These are phyloP conservation scores for Cryptops parisi DNA, from an alignment of 2,888 invertebrate species.

Conservation along the genomic window DNA sequence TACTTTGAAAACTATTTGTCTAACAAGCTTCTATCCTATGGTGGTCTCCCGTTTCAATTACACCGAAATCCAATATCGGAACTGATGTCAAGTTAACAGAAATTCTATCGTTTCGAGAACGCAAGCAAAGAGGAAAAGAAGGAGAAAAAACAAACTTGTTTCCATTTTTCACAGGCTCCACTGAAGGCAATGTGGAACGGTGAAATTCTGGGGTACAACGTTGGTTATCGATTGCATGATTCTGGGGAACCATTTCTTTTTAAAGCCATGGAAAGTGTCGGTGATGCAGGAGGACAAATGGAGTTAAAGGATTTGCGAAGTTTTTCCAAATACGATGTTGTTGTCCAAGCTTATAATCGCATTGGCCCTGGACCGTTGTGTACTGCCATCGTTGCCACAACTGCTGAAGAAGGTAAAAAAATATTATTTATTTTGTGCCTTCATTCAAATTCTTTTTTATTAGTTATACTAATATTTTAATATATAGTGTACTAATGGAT, in stretches of 20 bases:
- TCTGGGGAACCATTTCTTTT: constrained; percentile 15
- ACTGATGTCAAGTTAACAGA: too few species aligned
- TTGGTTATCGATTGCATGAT: constrained; percentile 16
- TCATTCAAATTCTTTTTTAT: too few species aligned
- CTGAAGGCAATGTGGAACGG: constrained; percentile 13
- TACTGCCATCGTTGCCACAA: constrained; percentile 13
- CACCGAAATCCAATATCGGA: too few species aligned
- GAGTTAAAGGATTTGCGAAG: constrained; percentile 13
- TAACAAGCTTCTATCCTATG: too few species aligned
- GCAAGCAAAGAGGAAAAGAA: too few species aligned
- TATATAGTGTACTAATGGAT: too few species aligned
- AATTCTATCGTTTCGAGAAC: too few species aligned
- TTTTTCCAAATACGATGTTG: constrained; percentile 18
- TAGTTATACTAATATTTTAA: too few species aligned
- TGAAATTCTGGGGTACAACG: constrained; percentile 17
- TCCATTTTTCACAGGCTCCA: constrained; percentile 9
- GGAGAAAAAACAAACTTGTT: too few species aligned
- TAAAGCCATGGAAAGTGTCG: constrained; percentile 10
- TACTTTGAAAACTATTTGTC: too few species aligned
- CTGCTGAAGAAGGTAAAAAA: constrained; percentile 18
- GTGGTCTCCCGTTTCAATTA: too few species aligned
- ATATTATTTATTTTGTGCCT: too few species aligned
- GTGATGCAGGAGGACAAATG: constrained; percentile 12
- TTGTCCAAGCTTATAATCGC: constrained; percentile 19
- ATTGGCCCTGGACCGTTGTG: constrained; percentile 17